These are phyloP conservation scores for Seriola quinqueradiata DNA, from an alignment of 2,113 vertebrate species.

Conservation along the genomic window DNA sequence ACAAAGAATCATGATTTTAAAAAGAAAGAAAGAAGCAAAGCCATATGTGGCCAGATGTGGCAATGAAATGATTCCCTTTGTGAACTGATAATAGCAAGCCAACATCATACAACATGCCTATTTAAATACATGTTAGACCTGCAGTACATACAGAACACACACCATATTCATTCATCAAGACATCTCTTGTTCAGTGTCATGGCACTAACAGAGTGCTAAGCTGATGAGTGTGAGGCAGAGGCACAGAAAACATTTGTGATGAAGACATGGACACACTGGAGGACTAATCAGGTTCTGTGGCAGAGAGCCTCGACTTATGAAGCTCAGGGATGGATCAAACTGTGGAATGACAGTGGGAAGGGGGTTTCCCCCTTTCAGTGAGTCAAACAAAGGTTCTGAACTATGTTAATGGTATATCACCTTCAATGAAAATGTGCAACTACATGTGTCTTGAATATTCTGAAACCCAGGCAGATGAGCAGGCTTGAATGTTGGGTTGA, in stretches of 20 bases:
- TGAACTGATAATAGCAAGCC: not conserved
- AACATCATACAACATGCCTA: not conserved
- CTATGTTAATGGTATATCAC: constrained; percentile 44
- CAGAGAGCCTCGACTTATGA: not conserved
- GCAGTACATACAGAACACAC: constrained; percentile 5
- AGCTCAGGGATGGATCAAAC: constrained; percentile 22
- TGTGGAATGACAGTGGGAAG: constrained; percentile 11
- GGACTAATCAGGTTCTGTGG: constrained; percentile 26
- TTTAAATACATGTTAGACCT: not conserved
- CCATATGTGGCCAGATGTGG: not conserved
- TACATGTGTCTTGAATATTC: constrained; percentile 20
- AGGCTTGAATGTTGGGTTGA: constrained; percentile 44
- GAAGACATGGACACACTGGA: constrained; percentile 48
- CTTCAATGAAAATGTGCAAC: constrained; percentile 15
- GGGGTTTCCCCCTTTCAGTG: not conserved
- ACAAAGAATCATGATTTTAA: not conserved
- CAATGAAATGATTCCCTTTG: constrained; percentile 10
- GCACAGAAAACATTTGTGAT: constrained; percentile 51
- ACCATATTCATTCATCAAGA: not conserved
- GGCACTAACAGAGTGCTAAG: constrained; percentile 24
- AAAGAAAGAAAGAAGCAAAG: not conserved
- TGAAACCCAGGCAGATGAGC: constrained; percentile 57
- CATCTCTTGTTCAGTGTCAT: constrained; percentile 27
- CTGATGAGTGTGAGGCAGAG: constrained; percentile 47
- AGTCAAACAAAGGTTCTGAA: constrained; percentile 28